phyloP scores from a whole-genome alignment of 2,113 vertebrate species.

The Elaphurus davidianus region DNA sequence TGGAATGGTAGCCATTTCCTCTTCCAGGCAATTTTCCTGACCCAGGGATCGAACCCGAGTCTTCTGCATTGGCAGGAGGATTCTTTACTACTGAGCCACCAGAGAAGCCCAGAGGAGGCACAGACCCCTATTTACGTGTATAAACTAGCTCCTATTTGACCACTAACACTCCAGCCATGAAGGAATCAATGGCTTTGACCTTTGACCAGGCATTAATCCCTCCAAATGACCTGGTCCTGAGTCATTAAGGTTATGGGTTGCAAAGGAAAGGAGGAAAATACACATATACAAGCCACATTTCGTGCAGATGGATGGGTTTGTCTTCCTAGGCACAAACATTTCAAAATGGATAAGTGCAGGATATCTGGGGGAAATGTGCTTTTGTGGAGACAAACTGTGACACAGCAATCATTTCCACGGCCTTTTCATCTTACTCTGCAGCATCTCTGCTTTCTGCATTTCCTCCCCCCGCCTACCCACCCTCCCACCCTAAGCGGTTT shows the following conservation, averaged over 20 bases:
- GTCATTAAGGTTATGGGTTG: neutral
- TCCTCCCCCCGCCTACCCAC: neutral
- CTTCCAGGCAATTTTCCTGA: neutral
- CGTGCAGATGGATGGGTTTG: neutral
- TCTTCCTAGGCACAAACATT: neutral
- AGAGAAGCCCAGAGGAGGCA: neutral
- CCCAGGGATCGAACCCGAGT: neutral
- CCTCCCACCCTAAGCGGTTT: neutral
- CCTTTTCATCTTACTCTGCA: neutral
- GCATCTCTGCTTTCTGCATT: slow-evolving; percentile 32
- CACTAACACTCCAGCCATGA: fast-evolving
- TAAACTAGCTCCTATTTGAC: neutral
- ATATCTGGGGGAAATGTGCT: neutral
- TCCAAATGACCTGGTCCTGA: neutral
- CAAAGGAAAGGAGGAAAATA: neutral
- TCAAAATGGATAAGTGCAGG: neutral
- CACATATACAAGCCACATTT: neutral
- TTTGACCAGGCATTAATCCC: neutral
- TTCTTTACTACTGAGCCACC: neutral
- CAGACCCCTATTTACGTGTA: too few species aligned
- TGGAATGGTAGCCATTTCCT: neutral
- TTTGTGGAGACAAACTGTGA: neutral
- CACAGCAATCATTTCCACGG: neutral
- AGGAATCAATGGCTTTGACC: neutral
- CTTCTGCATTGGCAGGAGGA: neutral